These are phyloP conservation scores for Crossaster papposus DNA, from an alignment of 53 echinoderm and acorn worm genomes.

Conservation along the genomic window DNA sequence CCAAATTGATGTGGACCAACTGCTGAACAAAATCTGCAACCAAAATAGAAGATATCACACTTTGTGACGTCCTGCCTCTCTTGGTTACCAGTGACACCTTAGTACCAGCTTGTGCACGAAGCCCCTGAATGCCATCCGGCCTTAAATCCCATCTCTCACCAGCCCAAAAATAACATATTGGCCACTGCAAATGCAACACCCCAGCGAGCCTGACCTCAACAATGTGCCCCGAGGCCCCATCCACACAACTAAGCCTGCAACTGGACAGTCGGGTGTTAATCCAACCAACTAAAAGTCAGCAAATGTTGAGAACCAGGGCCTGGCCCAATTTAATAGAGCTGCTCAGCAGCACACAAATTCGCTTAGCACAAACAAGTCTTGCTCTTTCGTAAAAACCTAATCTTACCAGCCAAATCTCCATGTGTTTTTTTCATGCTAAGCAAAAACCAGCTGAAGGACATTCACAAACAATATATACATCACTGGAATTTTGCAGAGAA, in stretches of 20 bases:
- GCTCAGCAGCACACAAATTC: too few relatives aligned
- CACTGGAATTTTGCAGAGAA: too few relatives aligned
- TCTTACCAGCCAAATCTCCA: too few relatives aligned
- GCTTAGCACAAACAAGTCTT: too few relatives aligned
- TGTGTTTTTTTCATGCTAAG: too few relatives aligned
- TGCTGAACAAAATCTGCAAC: background rate
- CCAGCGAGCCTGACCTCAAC: background rate
- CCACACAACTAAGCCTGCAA: background rate
- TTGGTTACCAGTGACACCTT: background rate
- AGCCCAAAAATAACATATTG: conserved; percentile 46
- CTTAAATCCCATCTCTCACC: conserved; percentile 25
- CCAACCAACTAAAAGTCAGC: conserved; percentile 1
- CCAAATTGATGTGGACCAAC: background rate
- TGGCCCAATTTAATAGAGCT: too few relatives aligned
- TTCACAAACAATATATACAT: too few relatives aligned
- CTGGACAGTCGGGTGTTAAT: background rate
- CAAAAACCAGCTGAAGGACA: too few relatives aligned
- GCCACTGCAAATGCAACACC: conserved; percentile 29
- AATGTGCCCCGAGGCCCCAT: background rate
- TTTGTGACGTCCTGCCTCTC: background rate
- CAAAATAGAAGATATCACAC: background rate
- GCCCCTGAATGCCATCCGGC: background rate
- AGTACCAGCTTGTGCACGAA: background rate
- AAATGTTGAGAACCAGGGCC: too few relatives aligned
- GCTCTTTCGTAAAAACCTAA: too few relatives aligned